A percentile compares a stretch with the other conserved stretches of the same genome.
phyloP scores from a whole-genome alignment of 2,888 invertebrate species.

The Miltochrista miniata region DNA sequence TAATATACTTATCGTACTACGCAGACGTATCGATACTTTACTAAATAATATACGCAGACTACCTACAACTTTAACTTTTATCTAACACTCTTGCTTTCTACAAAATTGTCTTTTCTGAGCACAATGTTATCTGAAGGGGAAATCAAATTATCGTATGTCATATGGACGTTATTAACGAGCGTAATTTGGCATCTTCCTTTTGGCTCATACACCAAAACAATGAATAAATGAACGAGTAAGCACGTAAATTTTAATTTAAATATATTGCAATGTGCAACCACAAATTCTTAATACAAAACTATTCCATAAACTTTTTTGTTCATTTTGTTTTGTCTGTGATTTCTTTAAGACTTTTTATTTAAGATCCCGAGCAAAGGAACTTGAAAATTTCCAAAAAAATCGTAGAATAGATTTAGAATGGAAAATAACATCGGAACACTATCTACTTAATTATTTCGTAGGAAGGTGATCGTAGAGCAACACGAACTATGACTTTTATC shows the following conservation, averaged over 20 bases:
- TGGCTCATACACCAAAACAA: constrained; percentile 74
- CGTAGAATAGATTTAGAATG: too few relatives aligned
- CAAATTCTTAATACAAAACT: too few relatives aligned
- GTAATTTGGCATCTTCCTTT: constrained; percentile 77
- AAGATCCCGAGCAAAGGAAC: too few relatives aligned
- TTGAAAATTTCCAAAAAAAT: too few relatives aligned
- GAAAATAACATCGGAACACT: too few relatives aligned
- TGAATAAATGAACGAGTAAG: constrained; percentile 30
- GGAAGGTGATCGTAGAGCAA: too few relatives aligned
- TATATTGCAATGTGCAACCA: background rate
- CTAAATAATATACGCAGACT: constrained; percentile 44
- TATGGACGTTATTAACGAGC: constrained; percentile 63
- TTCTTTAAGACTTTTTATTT: too few relatives aligned
- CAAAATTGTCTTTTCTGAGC: constrained; percentile 80
- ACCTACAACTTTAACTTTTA: constrained; percentile 34
- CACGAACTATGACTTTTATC: too few relatives aligned
- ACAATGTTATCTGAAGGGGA: constrained; percentile 53
- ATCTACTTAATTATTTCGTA: too few relatives aligned
- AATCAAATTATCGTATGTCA: constrained; percentile 42
- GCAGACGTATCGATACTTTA: constrained; percentile 20
- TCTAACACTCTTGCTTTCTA: constrained; percentile 53
- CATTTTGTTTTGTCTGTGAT: too few relatives aligned
- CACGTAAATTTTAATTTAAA: constrained; percentile 5
- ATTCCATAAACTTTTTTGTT: too few relatives aligned
- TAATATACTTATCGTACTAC: constrained; percentile 25